Evolutionary conservation across 2,797 vertebrate genomes (phyloP).

Genomic region (Danio albolineatus): DNA sequence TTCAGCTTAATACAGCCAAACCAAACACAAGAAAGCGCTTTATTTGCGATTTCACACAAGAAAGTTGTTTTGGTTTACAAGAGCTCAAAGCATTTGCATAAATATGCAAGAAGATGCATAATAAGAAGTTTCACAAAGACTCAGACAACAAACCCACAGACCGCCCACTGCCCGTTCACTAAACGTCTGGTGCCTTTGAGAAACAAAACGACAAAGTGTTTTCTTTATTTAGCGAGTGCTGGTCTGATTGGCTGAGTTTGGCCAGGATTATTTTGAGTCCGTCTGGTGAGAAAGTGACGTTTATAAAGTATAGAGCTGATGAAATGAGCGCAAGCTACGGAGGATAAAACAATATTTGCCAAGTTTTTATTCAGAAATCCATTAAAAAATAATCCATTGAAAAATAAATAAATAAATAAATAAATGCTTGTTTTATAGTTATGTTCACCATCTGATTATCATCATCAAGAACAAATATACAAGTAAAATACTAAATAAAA

Average conservation of each 20-base stretch:
- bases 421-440: too few species aligned
- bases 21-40: not conserved
- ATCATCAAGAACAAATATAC: too few species aligned
- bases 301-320: not conserved
- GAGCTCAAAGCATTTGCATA: not conserved
- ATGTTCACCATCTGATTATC: too few species aligned
- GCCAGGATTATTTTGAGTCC: not conserved
- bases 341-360: too few species aligned
- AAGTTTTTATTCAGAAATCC: too few species aligned
- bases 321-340: too few species aligned
- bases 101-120: not conserved
- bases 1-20: not conserved
- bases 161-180: not conserved
- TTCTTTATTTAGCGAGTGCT: not conserved
- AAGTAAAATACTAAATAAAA: too few species aligned
- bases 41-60: not conserved
- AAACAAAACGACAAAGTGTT: not conserved
- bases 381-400: too few species aligned
- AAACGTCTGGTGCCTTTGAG: not conserved
- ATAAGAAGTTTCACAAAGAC: not conserved
- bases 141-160: not conserved
- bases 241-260: not conserved
- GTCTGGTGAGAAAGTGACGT: not conserved
- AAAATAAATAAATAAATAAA: too few species aligned
- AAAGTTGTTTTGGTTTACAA: not conserved